Percentiles rank a stretch among this genome's conserved stretches.
Conservation (phyloP, 2,797 vertebrate genomes). For the Cossypha polioptera region DNA sequence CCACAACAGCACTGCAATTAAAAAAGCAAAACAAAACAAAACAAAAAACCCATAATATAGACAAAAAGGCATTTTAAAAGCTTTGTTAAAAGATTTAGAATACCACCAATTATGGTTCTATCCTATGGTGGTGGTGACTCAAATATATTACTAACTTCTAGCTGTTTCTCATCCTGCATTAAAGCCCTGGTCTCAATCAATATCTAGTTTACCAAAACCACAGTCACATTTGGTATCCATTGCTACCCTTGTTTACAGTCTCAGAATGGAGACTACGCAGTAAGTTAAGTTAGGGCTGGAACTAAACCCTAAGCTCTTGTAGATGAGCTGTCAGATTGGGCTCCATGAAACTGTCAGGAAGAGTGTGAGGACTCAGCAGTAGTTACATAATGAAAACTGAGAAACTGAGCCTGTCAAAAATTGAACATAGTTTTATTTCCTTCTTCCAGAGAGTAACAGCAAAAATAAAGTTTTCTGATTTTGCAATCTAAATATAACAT, state of each 20-base stretch:
- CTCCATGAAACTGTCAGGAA: not conserved
- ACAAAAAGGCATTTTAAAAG: not conserved
- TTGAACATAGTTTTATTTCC: not conserved
- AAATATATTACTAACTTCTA: not conserved
- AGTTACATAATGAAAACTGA: not conserved
- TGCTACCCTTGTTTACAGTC: constrained; percentile 19
- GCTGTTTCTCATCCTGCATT: not conserved
- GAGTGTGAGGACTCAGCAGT: not conserved
- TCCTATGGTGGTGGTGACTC: not conserved
- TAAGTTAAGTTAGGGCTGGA: constrained; percentile 6
- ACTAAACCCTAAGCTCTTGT: not conserved
- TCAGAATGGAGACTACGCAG: not conserved
- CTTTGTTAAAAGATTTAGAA: not conserved
- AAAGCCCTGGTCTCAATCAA: constrained; percentile 6
- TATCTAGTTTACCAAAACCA: constrained; percentile 25
- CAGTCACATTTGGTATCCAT: constrained; percentile 45
- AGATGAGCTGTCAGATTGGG: constrained; percentile 2
- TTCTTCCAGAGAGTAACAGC: not conserved
- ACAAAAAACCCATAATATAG: not conserved
- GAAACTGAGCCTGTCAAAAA: not conserved
- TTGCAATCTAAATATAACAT: not conserved
- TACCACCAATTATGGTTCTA: not conserved
- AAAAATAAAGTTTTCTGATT: not conserved
- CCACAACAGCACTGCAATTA: not conserved
- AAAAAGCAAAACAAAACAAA: not conserved